Percentiles rank a stretch among this genome's conserved stretches.
phyloP scores from a whole-genome alignment of 1,140 invertebrate genomes.

The Littorina saxatilis region DNA sequence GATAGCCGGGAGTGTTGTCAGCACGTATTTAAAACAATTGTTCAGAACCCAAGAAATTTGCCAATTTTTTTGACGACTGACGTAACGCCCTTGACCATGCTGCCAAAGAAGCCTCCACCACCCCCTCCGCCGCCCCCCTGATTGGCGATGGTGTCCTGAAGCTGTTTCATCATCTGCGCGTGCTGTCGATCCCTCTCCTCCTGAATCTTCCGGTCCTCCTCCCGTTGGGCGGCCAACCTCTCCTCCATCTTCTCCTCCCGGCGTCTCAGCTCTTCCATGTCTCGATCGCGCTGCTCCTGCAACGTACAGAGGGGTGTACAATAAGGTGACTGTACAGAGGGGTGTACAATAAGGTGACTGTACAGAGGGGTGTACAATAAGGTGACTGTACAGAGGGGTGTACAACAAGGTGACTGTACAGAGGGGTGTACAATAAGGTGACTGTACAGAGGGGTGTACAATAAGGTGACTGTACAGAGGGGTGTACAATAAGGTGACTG shows the following conservation, averaged over 20 bases:
- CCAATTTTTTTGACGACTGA: background rate
- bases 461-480: too few species aligned
- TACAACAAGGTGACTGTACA: too few species aligned
- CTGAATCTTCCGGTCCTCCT: background rate
- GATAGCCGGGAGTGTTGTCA: too few species aligned
- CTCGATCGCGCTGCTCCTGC: background rate
- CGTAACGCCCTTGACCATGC: background rate
- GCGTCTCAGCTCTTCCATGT: background rate
- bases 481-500: too few species aligned
- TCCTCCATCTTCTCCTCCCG: conserved; percentile 1
- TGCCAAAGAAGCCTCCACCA: background rate
- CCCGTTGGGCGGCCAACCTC: background rate
- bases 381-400: too few species aligned
- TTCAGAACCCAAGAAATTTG: background rate
- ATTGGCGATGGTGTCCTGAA: background rate
- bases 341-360: too few species aligned
- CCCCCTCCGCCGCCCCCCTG: background rate
- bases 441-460: too few species aligned
- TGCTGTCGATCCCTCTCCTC: conserved; percentile 11
- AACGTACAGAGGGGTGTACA: background rate
- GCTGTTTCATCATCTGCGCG: background rate
- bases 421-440: too few species aligned
- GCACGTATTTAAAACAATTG: too few species aligned
- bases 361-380: too few species aligned
- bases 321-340: too few species aligned